A percentile compares a stretch with the other conserved stretches of the same genome.
phyloP scores from a whole-genome alignment of 2,888 invertebrate species.

The Drosophila monieri region DNA sequence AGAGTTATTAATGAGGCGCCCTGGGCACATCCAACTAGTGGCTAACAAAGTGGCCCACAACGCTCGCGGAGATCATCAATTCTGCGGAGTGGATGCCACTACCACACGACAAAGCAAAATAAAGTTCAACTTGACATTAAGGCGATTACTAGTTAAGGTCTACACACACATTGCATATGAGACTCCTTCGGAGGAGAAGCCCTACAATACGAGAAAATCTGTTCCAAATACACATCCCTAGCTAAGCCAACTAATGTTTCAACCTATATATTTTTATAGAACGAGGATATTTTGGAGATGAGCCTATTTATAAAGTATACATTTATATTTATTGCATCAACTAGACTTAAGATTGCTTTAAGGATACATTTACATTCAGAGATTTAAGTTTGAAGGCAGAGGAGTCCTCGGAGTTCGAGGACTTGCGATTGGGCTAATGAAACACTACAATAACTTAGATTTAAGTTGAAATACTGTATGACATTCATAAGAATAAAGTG shows the following conservation, averaged over 20 bases:
- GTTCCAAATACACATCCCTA: constrained; percentile 71
- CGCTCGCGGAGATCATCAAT: constrained; percentile 63
- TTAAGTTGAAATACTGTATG: constrained; percentile 26
- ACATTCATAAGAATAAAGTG: constrained; percentile 55
- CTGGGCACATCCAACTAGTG: constrained; percentile 17
- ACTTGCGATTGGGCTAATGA: constrained; percentile 53
- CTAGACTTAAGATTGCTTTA: constrained; percentile 25
- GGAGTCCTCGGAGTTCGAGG: constrained; percentile 21
- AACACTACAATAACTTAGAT: constrained; percentile 53
- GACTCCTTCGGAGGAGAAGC: constrained; percentile 34
- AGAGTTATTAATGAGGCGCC: constrained; percentile 41
- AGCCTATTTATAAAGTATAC: constrained; percentile 40
- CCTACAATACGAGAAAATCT: constrained; percentile 47
- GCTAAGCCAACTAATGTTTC: constrained; percentile 43
- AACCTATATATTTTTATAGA: constrained; percentile 36
- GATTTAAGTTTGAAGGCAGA: background rate
- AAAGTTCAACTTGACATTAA: constrained; percentile 77
- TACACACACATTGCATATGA: constrained; percentile 25
- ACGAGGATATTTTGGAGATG: constrained; percentile 16
- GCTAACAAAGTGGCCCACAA: constrained; percentile 56
- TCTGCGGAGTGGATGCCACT: constrained; percentile 15
- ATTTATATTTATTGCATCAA: constrained; percentile 41
- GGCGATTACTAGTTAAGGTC: constrained; percentile 51
- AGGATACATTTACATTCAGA: constrained; percentile 11
- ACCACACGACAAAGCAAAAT: constrained; percentile 54